These are phyloP conservation scores for Apodemus sylvaticus DNA, from an alignment of 2,113 vertebrate species.

Conservation along the genomic window DNA sequence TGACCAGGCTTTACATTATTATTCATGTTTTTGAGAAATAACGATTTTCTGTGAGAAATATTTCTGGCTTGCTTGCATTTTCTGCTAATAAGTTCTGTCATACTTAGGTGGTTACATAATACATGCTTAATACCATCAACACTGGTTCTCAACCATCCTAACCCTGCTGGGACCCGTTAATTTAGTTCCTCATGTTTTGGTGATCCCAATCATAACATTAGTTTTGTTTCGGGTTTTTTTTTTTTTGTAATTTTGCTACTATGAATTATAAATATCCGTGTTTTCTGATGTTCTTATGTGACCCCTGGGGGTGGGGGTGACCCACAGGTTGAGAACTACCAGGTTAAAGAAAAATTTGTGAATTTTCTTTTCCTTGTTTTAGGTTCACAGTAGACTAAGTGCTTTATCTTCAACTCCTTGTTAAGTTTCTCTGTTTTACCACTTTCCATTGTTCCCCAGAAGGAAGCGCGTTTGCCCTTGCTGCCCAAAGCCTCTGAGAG, in stretches of 20 bases:
- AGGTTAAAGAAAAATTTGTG: not conserved
- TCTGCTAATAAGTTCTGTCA: constrained; percentile 22
- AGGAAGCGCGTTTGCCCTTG: constrained; percentile 15
- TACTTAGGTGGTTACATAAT: constrained; percentile 10
- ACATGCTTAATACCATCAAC: constrained; percentile 30
- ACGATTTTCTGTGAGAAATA: not conserved
- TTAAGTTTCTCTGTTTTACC: constrained; percentile 39
- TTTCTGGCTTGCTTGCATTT: constrained; percentile 34
- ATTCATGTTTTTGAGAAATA: not conserved
- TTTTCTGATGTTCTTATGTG: not conserved
- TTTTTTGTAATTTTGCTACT: not conserved
- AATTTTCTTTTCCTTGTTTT: constrained; percentile 3
- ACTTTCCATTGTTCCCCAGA: not conserved
- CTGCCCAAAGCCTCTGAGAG: not conserved
- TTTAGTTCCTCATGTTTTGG: not conserved
- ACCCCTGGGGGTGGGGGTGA: not conserved
- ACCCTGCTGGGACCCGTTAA: not conserved
- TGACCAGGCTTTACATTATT: not conserved
- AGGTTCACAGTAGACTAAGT: not conserved
- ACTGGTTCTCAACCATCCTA: not conserved
- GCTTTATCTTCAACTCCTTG: not conserved
- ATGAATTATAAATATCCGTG: not conserved
- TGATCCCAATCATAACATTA: not conserved
- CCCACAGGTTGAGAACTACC: not conserved
- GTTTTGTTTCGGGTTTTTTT: not conserved